Percentiles rank a stretch among this genome's conserved stretches.
Conservation (phyloP, 2,888 invertebrate genomes). For the Pandemis corylana region DNA sequence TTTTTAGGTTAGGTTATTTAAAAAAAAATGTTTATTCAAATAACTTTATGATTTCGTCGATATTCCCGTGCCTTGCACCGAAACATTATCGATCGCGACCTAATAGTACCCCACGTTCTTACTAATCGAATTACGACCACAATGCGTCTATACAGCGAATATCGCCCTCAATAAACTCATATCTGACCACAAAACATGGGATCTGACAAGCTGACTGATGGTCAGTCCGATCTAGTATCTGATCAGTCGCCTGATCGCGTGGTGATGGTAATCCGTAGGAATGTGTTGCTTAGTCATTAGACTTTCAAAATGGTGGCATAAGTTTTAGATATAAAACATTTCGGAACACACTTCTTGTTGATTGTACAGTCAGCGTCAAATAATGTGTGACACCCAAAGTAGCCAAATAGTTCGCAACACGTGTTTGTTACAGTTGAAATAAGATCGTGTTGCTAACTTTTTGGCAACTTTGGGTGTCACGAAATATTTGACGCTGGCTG, state of each 20-base stretch:
- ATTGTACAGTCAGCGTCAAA: too few relatives aligned
- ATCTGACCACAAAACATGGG: constrained; percentile 2
- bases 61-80: not conserved
- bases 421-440: too few relatives aligned
- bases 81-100: constrained; percentile 16
- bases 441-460: too few relatives aligned
- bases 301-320: constrained; percentile 4
- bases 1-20: too few relatives aligned
- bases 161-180: constrained; percentile 7
- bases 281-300: constrained; percentile 13
- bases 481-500: too few relatives aligned
- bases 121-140: constrained; percentile 48
- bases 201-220: constrained; percentile 11
- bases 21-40: too few relatives aligned
- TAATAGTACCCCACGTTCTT: constrained; percentile 27
- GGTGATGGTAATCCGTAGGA: constrained; percentile 5
- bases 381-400: too few relatives aligned
- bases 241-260: not conserved
- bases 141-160: constrained; percentile 39
- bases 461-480: too few relatives aligned
- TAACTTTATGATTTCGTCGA: not conserved
- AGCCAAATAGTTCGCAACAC: too few relatives aligned
- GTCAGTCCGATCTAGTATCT: not conserved
- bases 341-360: too few relatives aligned
- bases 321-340: too few relatives aligned